Conservation (phyloP, 2,797 vertebrate genomes). For the Tadarida brasiliensis region DNA sequence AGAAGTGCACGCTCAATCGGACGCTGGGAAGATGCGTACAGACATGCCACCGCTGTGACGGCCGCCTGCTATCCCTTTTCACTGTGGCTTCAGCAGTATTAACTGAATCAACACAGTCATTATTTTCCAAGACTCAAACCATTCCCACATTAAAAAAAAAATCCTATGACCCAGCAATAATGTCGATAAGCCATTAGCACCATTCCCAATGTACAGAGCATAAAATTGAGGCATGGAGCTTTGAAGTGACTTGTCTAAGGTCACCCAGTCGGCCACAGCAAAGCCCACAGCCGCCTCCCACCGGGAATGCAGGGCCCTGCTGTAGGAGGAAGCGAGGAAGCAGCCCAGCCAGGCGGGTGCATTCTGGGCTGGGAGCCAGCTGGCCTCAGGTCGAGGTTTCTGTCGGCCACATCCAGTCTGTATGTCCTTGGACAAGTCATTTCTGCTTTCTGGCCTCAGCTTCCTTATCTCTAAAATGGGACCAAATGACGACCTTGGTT, state of each 20-base stretch:
- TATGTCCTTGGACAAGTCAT: not conserved
- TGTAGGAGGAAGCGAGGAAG: not conserved
- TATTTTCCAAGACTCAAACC: not conserved
- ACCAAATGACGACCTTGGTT: too few relatives aligned
- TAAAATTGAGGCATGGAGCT: not conserved
- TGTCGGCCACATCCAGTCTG: not conserved
- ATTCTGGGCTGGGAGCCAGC: not conserved
- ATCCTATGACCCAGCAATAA: not conserved
- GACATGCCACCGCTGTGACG: accelerated
- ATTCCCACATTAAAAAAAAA: not conserved
- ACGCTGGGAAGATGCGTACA: accelerated
- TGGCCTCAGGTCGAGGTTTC: not conserved
- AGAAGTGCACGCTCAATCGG: not conserved
- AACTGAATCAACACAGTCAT: not conserved
- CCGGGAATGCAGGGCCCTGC: too few relatives aligned
- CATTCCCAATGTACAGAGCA: not conserved
- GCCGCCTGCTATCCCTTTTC: not conserved
- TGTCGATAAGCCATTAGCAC: accelerated
- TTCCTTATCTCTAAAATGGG: not conserved
- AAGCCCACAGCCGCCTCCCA: not conserved
- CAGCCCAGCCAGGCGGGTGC: accelerated
- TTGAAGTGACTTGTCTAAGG: not conserved
- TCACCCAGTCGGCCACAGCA: not conserved
- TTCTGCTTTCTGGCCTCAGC: not conserved
- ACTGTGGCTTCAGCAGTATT: not conserved